These are phyloP conservation scores for Cheumatopsyche charites DNA, from an alignment of 1,140 invertebrate genomes.

Conservation along the genomic window DNA sequence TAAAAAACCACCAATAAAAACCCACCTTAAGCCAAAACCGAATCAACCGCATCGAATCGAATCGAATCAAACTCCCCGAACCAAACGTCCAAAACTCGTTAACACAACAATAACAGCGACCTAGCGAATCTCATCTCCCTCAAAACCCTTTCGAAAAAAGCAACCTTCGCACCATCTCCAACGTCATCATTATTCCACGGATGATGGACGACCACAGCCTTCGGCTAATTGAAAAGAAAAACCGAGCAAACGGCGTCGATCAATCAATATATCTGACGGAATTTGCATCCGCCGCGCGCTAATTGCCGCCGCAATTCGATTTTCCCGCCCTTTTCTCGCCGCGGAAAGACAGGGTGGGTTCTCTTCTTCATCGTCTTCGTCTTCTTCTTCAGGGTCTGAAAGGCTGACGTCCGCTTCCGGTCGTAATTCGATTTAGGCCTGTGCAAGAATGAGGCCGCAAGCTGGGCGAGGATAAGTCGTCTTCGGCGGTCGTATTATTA, in stretches of 20 bases:
- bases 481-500: too few relatives aligned
- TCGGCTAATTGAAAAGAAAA: constrained; percentile 13
- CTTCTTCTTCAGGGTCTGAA: constrained; percentile 11
- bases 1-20: too few relatives aligned
- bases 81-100: too few relatives aligned
- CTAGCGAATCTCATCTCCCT: too few relatives aligned
- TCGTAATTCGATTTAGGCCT: constrained; percentile 21
- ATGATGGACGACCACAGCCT: background rate
- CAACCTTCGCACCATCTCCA: too few relatives aligned
- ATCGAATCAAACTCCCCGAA: too few relatives aligned
- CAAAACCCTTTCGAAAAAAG: too few relatives aligned
- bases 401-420: constrained; percentile 14
- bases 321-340: background rate
- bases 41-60: too few relatives aligned
- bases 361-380: too few relatives aligned
- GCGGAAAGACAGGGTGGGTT: background rate
- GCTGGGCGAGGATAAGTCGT: background rate
- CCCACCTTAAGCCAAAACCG: too few relatives aligned
- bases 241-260: background rate
- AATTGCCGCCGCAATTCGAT: constrained; percentile 31
- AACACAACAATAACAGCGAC: too few relatives aligned
- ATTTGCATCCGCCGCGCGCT: background rate
- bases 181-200: background rate
- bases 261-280: constrained; percentile 12
- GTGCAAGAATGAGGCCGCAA: constrained; percentile 10